Percentiles rank a stretch among this genome's conserved stretches.
phyloP scores from a whole-genome alignment of 2,797 vertebrate species.

The Intellagama lesueurii region DNA sequence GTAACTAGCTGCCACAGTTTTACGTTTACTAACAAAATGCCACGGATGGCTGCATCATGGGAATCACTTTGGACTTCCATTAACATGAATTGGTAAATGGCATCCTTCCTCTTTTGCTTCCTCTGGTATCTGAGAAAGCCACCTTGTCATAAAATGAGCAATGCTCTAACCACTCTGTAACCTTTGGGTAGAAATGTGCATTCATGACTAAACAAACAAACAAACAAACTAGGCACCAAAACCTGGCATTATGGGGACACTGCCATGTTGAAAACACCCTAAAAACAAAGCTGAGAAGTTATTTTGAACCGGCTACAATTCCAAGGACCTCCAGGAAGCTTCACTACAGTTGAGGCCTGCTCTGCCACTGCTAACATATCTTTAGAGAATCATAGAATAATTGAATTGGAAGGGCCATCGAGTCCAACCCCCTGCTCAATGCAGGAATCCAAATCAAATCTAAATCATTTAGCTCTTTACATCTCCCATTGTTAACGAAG shows the following conservation, averaged over 20 bases:
- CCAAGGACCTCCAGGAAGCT: no score
- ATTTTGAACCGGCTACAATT: no score
- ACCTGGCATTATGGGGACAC: neutral
- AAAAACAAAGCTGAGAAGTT: no score
- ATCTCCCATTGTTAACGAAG: no score
- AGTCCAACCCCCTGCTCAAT: no score
- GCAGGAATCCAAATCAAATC: no score
- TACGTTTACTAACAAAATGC: neutral
- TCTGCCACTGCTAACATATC: neutral
- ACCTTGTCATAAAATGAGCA: neutral
- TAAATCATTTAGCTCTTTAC: no score
- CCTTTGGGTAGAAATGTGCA: neutral
- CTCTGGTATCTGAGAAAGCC: neutral
- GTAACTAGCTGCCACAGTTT: neutral
- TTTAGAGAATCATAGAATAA: no score
- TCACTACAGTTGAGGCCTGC: no score
- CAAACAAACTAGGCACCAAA: neutral
- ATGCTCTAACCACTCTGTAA: no score
- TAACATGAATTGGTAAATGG: neutral
- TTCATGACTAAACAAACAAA: neutral
- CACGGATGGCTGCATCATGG: neutral
- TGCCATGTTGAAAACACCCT: no score
- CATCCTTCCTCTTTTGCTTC: neutral
- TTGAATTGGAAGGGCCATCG: no score
- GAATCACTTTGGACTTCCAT: neutral